phyloP scores from a whole-genome alignment of 2,888 invertebrate species.

The Lasioglossum oenotherae region DNA sequence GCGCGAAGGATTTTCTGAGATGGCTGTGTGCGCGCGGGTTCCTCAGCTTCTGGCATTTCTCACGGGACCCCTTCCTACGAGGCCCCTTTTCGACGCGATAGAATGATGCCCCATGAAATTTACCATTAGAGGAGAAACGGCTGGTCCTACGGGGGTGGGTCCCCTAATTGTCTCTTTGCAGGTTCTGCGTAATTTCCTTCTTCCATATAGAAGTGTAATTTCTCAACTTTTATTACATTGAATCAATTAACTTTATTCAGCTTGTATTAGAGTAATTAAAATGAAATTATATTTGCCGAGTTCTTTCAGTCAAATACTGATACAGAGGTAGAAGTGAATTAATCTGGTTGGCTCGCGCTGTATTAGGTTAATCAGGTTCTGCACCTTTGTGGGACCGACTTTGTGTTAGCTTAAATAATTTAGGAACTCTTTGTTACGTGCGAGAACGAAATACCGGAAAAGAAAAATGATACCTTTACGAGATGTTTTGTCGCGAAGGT shows the following conservation, averaged over 20 bases:
- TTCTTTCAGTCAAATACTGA: neutral
- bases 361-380: too few relatives aligned
- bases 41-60: constrained; percentile 56
- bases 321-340: neutral
- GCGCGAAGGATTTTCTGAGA: constrained; percentile 61
- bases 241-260: too few relatives aligned
- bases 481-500: too few relatives aligned
- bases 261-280: too few relatives aligned
- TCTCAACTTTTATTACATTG: too few relatives aligned
- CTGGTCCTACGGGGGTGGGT: neutral
- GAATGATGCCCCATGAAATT: neutral
- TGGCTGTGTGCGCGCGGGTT: constrained; percentile 41
- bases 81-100: neutral
- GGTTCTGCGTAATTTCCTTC: neutral
- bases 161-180: neutral
- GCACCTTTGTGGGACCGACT: neutral
- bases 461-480: neutral
- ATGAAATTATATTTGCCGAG: too few relatives aligned
- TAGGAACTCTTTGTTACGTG: neutral
- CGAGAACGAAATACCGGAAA: neutral
- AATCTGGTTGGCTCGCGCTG: neutral
- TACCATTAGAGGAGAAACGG: neutral
- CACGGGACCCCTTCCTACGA: neutral
- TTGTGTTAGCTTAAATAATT: neutral
- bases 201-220: neutral